Conservation (phyloP, 2,888 invertebrate genomes). For the Unio delphinus region DNA sequence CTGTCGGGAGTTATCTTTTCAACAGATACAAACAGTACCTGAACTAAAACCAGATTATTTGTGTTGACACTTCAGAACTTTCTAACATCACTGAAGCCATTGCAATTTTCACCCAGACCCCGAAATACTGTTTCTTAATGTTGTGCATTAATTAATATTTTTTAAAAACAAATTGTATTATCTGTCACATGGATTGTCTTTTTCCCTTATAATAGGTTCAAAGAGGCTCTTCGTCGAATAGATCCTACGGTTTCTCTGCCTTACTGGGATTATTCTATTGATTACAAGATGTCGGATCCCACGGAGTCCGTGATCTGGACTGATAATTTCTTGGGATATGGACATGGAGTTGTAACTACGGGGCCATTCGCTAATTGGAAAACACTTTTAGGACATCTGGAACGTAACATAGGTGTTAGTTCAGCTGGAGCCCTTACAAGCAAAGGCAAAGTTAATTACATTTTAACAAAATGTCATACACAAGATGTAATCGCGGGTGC, state of each 20-base stretch:
- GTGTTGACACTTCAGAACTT: too few species aligned
- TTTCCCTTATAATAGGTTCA: conserved; percentile 31
- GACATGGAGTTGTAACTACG: conserved; percentile 42
- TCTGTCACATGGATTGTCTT: too few species aligned
- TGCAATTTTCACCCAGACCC: too few species aligned
- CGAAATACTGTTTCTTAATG: too few species aligned
- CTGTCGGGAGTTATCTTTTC: too few species aligned
- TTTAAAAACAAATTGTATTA: too few species aligned
- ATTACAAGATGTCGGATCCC: conserved; percentile 42
- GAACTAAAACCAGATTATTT: too few species aligned
- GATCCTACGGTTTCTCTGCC: conserved; percentile 48
- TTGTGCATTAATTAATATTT: too few species aligned
- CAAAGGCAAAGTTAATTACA: conserved; percentile 19
- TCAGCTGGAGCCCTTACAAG: conserved; percentile 19
- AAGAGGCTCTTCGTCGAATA: conserved; percentile 50
- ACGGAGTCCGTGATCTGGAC: conserved; percentile 48
- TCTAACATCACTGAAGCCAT: too few species aligned
- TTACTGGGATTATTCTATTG: conserved; percentile 55
- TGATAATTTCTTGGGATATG: conserved; percentile 45
- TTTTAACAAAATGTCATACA: conserved; percentile 32
- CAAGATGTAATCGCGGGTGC: conserved; percentile 30
- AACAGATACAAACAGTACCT: too few species aligned
- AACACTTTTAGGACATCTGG: conserved; percentile 40
- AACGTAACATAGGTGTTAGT: conserved; percentile 36
- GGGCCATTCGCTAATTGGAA: conserved; percentile 59